Base-by-base conservation (phyloP, 2,888 invertebrate species). In the Rugalucina vietnamica region DNA sequence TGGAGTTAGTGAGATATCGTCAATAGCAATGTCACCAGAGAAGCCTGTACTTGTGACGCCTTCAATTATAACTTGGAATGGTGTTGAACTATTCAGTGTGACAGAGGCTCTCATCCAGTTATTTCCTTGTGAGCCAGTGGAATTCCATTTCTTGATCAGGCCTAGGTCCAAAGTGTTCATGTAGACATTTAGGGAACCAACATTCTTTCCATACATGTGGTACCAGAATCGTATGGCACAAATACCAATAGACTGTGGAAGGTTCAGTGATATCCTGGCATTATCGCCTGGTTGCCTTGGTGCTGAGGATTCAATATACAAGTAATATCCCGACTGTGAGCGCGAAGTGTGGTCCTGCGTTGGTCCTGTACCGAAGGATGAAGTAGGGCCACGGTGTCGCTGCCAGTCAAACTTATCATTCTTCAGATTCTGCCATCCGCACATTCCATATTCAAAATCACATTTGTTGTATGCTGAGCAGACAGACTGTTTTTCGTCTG, bases 161-260 rank as follows among this genome's bases (percentile, higher is more conserved):
- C 89, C 88, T 2, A 49, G 78, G 54, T 82, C 81, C 34, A 90
- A 57, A 10, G 90, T 81, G 54, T 84, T 87, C 70, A 86, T 84
- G 71, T 89, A 92, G 8, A 92, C 84, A 88, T 89, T 91, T 0
- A 92, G 84, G 0, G 84, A 65, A 27, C 91, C 91, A 24, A 91
- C 82, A 85, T 90, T 83, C 54, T 76, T 81, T 3, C 93, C 93
- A 81, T 92, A 93, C 93, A 93, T 94, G 78, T 92, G 92, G 80
- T 93, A 93, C 94, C 94, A 94, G 86, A 94, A 93, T 75, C 91
- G 85, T 29, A 93, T 78, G 27, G 91, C 90, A 87, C 93, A 93
- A 1, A 82, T 34, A 10, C 88, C 89, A 72, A 34, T 86, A 5
- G 91, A 86, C 27, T 78, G 74, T 29, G 90, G 90, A 29, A 93